Conservation (phyloP, 2,113 vertebrate genomes). For the Ctenodactylus gundi region DNA sequence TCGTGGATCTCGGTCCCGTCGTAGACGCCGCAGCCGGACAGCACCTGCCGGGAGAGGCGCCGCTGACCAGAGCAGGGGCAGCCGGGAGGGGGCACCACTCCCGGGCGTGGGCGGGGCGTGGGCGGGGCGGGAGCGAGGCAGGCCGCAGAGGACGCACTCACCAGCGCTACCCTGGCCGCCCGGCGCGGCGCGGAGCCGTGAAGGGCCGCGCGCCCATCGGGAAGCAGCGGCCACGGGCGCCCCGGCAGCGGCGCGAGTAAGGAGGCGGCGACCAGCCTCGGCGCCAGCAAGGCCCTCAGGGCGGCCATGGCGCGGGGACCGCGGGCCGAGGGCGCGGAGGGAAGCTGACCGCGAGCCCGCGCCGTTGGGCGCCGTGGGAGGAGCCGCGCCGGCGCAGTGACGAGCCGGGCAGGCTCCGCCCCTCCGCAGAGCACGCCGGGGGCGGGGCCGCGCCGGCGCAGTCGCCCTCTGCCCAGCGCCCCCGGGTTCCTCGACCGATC, state of each 20-base stretch:
- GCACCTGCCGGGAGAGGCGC: slow-evolving; percentile 82
- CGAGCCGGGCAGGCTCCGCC: accelerated
- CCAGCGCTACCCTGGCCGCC: slow-evolving; percentile 82
- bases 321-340: accelerated
- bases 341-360: background rate
- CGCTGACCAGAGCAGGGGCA: background rate
- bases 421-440: too few relatives aligned
- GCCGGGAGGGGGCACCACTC: background rate
- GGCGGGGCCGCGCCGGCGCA: background rate
- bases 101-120: too few relatives aligned
- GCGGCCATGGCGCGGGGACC: background rate
- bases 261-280: background rate
- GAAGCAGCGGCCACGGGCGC: background rate
- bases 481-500: too few relatives aligned
- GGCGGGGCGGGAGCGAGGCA: accelerated
- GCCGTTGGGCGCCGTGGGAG: accelerated
- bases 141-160: slow-evolving; percentile 63
- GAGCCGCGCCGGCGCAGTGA: background rate
- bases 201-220: slow-evolving; percentile 39
- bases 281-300: background rate
- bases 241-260: background rate
- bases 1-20: slow-evolving; percentile 93
- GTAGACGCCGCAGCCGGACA: slow-evolving; percentile 92
- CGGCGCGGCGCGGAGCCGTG: slow-evolving; percentile 70
- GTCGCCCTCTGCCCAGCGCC: background rate